Evolutionary conservation across 1,140 invertebrate species (phyloP).

Genomic region (Sycobia sp.): DNA sequence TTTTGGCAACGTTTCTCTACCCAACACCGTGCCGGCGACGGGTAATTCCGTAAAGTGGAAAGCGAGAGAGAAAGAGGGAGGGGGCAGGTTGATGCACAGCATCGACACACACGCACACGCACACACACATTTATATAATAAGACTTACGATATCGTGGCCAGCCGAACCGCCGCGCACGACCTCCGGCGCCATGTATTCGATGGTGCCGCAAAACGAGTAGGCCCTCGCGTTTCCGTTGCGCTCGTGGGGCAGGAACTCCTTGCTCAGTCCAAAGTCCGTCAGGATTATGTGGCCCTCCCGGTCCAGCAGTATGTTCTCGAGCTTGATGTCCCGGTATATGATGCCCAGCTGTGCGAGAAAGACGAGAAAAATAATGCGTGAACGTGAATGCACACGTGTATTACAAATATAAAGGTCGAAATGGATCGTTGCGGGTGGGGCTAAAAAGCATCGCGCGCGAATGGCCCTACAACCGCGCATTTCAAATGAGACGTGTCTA

Average conservation of each 20-base stretch:
- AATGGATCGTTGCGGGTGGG: too few relatives aligned
- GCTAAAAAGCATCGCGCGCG: too few relatives aligned
- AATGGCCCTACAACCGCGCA: too few relatives aligned
- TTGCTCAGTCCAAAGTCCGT: slow-evolving; percentile 93
- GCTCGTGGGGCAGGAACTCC: slow-evolving; percentile 76
- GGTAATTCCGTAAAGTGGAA: too few relatives aligned
- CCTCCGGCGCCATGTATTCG: slow-evolving; percentile 95
- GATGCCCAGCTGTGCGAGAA: slow-evolving; percentile 77
- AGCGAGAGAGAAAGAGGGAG: neutral
- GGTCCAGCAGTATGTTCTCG: slow-evolving; percentile 89
- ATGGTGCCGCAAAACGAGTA: slow-evolving; percentile 98
- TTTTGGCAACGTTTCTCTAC: too few relatives aligned
- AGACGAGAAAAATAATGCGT: too few relatives aligned
- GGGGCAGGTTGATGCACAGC: too few relatives aligned
- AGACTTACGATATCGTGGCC: slow-evolving; percentile 90
- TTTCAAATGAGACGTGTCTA: too few relatives aligned
- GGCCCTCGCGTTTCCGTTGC: slow-evolving; percentile 67
- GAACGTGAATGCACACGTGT: too few relatives aligned
- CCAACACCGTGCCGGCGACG: too few relatives aligned
- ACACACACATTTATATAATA: neutral
- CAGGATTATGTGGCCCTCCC: slow-evolving; percentile 86
- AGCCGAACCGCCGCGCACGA: slow-evolving; percentile 78
- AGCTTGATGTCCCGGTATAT: slow-evolving; percentile 96
- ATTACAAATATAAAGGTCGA: too few relatives aligned
- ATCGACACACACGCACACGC: too few relatives aligned